Evolutionary conservation across 2,888 invertebrate species (phyloP).

Genomic region (Andrena hattorfiana): DNA sequence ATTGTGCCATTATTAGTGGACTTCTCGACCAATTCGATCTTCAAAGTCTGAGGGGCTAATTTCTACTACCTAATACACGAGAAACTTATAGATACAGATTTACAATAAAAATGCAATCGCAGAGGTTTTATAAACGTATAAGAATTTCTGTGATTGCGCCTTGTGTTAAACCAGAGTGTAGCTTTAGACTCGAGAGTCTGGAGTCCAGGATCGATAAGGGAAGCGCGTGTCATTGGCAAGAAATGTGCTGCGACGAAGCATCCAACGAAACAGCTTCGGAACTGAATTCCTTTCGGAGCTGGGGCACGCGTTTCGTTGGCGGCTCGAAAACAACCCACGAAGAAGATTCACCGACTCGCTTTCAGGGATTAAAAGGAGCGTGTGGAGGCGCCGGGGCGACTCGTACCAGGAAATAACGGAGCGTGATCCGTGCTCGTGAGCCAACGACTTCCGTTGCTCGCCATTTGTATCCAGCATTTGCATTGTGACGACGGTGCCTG

Average conservation of each 20-base stretch:
- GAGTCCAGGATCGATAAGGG: not conserved
- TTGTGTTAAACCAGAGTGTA: too few species aligned
- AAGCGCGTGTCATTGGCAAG: not conserved
- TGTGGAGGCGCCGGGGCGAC: constrained; percentile 67
- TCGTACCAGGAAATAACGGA: constrained; percentile 80
- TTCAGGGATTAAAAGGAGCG: constrained; percentile 58
- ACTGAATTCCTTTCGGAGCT: not conserved
- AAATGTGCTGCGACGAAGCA: not conserved
- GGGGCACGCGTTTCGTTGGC: not conserved
- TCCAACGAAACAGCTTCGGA: not conserved
- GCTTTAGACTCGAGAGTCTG: too few species aligned
- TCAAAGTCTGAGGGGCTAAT: too few species aligned
- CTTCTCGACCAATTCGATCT: too few species aligned
- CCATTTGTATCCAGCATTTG: constrained; percentile 60
- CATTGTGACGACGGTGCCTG: constrained; percentile 55
- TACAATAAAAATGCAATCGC: too few species aligned
- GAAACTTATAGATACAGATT: too few species aligned
- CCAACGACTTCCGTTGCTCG: constrained; percentile 77
- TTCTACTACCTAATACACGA: too few species aligned
- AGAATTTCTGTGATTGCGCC: too few species aligned
- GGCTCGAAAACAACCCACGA: constrained; percentile 25
- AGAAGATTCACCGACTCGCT: constrained; percentile 15
- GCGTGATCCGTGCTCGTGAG: constrained; percentile 72
- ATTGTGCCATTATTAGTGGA: too few species aligned
- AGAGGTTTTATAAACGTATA: too few species aligned